Percentiles rank a stretch among this genome's conserved stretches.
Conservation (phyloP, 2,888 invertebrate genomes). For the Scaptomyza tumidula region DNA sequence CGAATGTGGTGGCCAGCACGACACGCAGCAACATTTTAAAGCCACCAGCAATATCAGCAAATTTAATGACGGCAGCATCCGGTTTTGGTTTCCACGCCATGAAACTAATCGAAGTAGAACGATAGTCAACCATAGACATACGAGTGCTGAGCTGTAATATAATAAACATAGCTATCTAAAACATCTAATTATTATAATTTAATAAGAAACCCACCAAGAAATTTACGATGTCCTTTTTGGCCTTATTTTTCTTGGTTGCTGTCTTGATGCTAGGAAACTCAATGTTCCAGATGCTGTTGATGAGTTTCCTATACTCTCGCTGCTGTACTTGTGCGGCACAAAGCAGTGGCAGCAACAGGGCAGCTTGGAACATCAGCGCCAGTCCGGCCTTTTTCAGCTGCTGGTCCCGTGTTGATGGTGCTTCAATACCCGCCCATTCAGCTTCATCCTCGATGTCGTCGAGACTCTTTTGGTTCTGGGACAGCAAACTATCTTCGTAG, state of each 20-base stretch:
- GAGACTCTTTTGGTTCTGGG: conserved; percentile 11
- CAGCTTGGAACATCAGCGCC: conserved; percentile 37
- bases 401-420: not conserved
- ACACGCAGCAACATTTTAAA: conserved; percentile 39
- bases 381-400: not conserved
- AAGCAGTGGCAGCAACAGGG: conserved; percentile 39
- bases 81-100: conserved; percentile 17
- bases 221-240: conserved; percentile 29
- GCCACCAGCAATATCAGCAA: conserved; percentile 2
- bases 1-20: conserved; percentile 19
- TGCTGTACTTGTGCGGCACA: conserved; percentile 48
- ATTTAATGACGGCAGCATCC: not conserved
- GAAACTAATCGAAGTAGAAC: conserved; percentile 31
- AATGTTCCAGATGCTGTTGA: conserved; percentile 29
- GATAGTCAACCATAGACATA: conserved; percentile 31
- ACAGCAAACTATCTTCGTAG: conserved; percentile 26
- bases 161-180: not conserved
- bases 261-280: not conserved
- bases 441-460: conserved; percentile 47
- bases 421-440: conserved; percentile 28
- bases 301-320: conserved; percentile 13
- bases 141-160: conserved; percentile 29
- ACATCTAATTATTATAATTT: not conserved
- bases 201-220: conserved; percentile 38
- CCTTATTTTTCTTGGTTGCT: not conserved